Evolutionary conservation across 2,888 invertebrate species (phyloP), one percentile per base, ranked within the genome.

Genomic region (Anorthoa munda): DNA sequence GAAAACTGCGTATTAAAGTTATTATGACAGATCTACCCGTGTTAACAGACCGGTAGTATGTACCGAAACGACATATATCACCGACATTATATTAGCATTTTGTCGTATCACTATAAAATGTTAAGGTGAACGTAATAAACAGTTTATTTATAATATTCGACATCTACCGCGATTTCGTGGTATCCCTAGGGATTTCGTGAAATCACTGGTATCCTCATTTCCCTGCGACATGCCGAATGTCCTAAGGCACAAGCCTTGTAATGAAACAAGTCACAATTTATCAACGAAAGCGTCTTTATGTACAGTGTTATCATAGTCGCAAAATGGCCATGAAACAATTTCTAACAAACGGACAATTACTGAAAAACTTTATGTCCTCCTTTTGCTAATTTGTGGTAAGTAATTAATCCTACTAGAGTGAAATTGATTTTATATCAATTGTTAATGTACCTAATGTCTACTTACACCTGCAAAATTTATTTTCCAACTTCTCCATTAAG

Each of bases 401-500:
- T 70, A 45, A 70, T 70, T 70, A 70, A 26, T 77, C 17, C 26
- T 26, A 70, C 18, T 55, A 26, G 5, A 0, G 18, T 55, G 17
- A 69, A 77, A 18, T 70, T 17, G 45, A 61, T 78, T 60, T 45
- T n/a, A 69, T 21, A 60, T 50, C 18, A 69, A 78, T 48, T 63
- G 21, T 60, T 77, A 61, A 60, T 68, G 56, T 21, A 51, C 13
- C 4, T 63, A 51, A 48, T 60, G 59, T 15, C 9, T 21, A 64
- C 79, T 46, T 80, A 55, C 55, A 75, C 7, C 53, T 50, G 79
- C 61, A 69, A 15, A 79, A 79, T 69, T 58, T 75, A 26, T 64
- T 79, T 69, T 63, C 50, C 23, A 59, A 79, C 80, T 79, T 74
- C n/a, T 58, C 58, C 74, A 69, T 68, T 79, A 69, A n/a, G 51